Percentiles rank a stretch among this genome's conserved stretches.
Conservation (phyloP, 2,113 vertebrate genomes). For the Gopherus evgoodei region DNA sequence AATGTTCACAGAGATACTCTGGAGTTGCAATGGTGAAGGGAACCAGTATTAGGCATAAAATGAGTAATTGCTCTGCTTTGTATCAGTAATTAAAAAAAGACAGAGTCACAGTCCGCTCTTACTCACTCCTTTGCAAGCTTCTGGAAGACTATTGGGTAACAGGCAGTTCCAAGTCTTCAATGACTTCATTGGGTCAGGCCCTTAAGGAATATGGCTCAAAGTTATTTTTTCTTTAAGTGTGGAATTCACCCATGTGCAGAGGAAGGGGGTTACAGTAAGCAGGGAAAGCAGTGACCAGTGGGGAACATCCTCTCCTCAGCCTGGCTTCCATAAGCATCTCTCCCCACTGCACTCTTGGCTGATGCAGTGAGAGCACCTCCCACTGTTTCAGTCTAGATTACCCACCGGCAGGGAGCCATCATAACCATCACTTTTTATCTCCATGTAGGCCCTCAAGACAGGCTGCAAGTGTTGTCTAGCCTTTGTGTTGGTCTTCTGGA, state of each 20-base stretch:
- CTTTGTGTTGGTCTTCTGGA: not conserved
- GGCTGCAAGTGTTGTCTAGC: not conserved
- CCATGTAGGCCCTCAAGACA: accelerated
- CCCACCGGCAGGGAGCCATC: not conserved
- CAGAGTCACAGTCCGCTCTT: not conserved
- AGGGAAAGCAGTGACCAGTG: not conserved
- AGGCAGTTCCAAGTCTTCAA: not conserved
- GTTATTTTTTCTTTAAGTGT: not conserved
- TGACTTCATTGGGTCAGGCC: not conserved
- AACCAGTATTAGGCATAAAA: conserved; percentile 33
- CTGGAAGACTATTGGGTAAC: not conserved
- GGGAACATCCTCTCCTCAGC: not conserved
- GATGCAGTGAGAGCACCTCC: conserved; percentile 59
- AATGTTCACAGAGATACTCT: not conserved
- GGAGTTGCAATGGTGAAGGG: not conserved
- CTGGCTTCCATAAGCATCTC: not conserved
- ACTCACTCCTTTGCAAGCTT: not conserved
- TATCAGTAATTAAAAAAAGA: conserved; percentile 6
- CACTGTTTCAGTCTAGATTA: conserved; percentile 20
- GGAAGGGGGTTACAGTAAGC: not conserved
- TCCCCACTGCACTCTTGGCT: not conserved
- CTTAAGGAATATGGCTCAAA: not conserved
- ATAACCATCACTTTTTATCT: not conserved
- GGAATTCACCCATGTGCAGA: not conserved
- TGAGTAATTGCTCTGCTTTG: conserved; percentile 8